Evolutionary conservation across 2,888 invertebrate genomes (phyloP).

Genomic region (Trachelus iudaicus): DNA sequence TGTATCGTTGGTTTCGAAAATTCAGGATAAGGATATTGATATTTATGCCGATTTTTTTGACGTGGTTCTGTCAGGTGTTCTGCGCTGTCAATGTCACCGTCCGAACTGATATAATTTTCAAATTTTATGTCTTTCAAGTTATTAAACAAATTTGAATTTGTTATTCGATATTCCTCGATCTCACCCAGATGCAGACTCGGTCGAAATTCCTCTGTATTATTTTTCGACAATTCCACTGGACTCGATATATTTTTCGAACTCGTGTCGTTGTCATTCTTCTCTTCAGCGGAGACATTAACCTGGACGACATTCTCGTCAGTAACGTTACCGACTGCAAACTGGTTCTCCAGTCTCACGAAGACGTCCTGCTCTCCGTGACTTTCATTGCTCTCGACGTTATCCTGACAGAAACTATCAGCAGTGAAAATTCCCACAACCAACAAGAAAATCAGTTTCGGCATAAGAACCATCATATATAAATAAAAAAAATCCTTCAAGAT

Average conservation of each 20-base stretch:
- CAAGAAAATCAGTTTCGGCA: slow-evolving; percentile 4
- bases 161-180: slow-evolving; percentile 34
- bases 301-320: not conserved
- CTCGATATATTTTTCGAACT: not conserved
- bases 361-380: slow-evolving; percentile 7
- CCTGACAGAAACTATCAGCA: slow-evolving; percentile 5
- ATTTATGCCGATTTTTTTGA: slow-evolving; percentile 28
- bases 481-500: not conserved
- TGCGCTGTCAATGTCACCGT: not conserved
- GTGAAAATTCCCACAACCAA: slow-evolving; percentile 2
- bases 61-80: not conserved
- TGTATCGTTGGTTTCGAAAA: not conserved
- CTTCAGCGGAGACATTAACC: not conserved
- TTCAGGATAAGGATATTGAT: not conserved
- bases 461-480: not conserved
- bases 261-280: not conserved
- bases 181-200: slow-evolving; percentile 53
- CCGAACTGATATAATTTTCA: slow-evolving; percentile 22
- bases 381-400: not conserved
- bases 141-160: slow-evolving; percentile 37
- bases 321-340: slow-evolving; percentile 18
- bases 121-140: slow-evolving; percentile 39
- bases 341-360: slow-evolving; percentile 18
- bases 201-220: slow-evolving; percentile 27
- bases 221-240: not conserved